Evolutionary conservation across 2,113 vertebrate genomes (phyloP).

Genomic region (Falco punctatus): DNA sequence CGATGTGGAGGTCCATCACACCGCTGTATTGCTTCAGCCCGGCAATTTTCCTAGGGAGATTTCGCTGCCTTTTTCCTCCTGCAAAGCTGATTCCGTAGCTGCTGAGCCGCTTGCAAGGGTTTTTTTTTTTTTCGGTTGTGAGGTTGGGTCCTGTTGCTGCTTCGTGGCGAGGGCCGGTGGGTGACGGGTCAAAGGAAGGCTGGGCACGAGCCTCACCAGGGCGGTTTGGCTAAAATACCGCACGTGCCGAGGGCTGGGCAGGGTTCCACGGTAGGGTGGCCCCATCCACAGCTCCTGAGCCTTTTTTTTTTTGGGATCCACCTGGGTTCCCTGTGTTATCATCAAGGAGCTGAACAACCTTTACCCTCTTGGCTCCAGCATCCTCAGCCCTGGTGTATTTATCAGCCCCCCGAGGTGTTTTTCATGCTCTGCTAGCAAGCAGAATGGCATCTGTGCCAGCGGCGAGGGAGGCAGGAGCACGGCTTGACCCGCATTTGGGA

Average conservation of each 20-base stretch:
- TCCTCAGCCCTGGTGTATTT: fast-evolving
- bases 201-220: fast-evolving
- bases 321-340: background rate
- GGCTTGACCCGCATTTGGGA: background rate
- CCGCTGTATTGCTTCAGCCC: fast-evolving
- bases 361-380: background rate
- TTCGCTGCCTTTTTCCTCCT: background rate
- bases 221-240: fast-evolving
- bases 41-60: background rate
- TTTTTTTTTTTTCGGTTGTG: no score
- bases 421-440: background rate
- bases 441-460: fast-evolving
- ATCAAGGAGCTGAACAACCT: background rate
- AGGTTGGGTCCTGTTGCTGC: background rate
- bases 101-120: background rate
- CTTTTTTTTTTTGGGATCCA: background rate
- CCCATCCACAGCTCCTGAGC: background rate
- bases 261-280: background rate
- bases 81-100: fast-evolving
- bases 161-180: fast-evolving
- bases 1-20: fast-evolving
- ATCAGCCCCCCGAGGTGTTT: background rate
- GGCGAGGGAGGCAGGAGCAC: background rate
- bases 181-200: background rate
- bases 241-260: background rate